Evolutionary conservation across 2,113 vertebrate species (phyloP), one percentile per base, ranked within the genome.

Genomic region (Cygnus buccinator): DNA sequence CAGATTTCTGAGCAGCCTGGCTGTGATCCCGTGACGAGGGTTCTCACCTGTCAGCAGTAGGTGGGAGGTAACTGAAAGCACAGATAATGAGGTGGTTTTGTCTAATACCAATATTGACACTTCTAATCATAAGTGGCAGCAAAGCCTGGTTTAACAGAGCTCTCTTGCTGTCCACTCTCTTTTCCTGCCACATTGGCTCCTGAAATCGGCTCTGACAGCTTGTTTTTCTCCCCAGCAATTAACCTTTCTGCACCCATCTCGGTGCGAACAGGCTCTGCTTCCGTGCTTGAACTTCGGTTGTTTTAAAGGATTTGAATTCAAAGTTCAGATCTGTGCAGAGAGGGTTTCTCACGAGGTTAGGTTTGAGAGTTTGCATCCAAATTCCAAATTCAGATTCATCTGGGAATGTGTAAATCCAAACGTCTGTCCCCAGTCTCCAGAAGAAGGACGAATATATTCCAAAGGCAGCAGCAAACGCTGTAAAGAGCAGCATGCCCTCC

Each of bases 401-500:
- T 26, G 18, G 41, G 19, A 72, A 21, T 11, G 19, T 31, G 35
- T 29, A 29, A 72, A 54, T 35, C 48, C 70, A 37, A 21, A 54
- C 28, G 19, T 21, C 18, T 29, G 13, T 54, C 70, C 50, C 26
- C 31, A 8, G 4, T 29, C 25, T 73, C 61, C 39, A 48, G 61
- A n/a, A 28, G 20, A 13, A 23, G 41, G 29, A 41, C 23, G 6
- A 4, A 17, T 2, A 8, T 37, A 17, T 74, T 43, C 1, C 1
- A 41, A 54, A 35, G 35, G 59, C 77, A 44, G 52, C 76, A 57
- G 50, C 41, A 41, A 48, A 7, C 0, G 2, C 63, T n/a, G 72
- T 20, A 10, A 35, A 31, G 29, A 84, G 41, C 48, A 57, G 25
- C n/a, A 3, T 3, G 13, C 29, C 41, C 57, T 61, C 46, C 8